phyloP scores from a whole-genome alignment of 2,888 invertebrate genomes.

The Agonopterix arenella region DNA sequence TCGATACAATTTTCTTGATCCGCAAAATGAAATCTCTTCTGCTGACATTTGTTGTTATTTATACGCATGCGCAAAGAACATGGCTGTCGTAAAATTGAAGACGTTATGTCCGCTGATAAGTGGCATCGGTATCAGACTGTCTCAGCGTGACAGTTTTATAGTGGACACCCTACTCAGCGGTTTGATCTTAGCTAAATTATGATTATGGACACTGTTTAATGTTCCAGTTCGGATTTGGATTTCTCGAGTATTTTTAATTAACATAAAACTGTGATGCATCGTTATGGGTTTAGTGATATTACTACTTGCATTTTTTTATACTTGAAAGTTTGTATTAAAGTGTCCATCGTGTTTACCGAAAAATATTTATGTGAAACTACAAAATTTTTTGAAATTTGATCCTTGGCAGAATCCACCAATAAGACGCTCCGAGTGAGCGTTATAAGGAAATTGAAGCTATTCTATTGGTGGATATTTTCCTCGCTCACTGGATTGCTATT shows the following conservation, averaged over 20 bases:
- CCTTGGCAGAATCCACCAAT: too few species aligned
- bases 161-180: conserved; percentile 66
- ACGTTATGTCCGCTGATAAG: conserved; percentile 72
- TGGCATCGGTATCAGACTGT: conserved; percentile 57
- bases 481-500: too few species aligned
- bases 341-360: too few species aligned
- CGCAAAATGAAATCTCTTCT: conserved; percentile 66
- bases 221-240: neutral
- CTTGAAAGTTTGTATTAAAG: too few species aligned
- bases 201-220: conserved; percentile 1
- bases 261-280: too few species aligned
- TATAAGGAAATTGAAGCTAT: too few species aligned
- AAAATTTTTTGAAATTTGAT: too few species aligned
- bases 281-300: too few species aligned
- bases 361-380: too few species aligned
- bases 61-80: conserved; percentile 54
- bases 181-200: conserved; percentile 44
- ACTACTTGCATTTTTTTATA: too few species aligned
- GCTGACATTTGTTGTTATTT: conserved; percentile 68
- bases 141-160: conserved; percentile 62
- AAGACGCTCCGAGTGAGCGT: too few species aligned
- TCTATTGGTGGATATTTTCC: too few species aligned
- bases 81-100: conserved; percentile 71
- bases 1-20: conserved; percentile 74
- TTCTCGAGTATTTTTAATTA: neutral